Percentiles rank a stretch among this genome's conserved stretches.
phyloP scores from a whole-genome alignment of 2,888 invertebrate genomes.

The Pandemis heparana region DNA sequence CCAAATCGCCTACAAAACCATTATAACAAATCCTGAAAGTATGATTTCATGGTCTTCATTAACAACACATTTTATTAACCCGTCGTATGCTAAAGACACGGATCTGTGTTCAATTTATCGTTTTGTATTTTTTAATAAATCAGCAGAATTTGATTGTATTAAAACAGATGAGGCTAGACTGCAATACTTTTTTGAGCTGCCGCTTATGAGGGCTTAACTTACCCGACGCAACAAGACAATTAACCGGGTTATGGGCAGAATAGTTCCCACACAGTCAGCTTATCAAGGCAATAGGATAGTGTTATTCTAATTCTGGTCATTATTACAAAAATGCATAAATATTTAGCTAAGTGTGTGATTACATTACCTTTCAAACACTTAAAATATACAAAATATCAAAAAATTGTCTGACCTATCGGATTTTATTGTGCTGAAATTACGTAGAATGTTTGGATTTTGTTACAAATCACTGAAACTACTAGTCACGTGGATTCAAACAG shows the following conservation, averaged over 20 bases:
- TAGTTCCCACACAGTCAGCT: not conserved
- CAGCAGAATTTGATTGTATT: no score
- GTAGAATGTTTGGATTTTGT: not conserved
- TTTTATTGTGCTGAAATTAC: constrained; percentile 8
- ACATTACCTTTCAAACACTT: no score
- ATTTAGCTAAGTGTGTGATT: not conserved
- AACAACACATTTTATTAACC: not conserved
- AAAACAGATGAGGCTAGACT: no score
- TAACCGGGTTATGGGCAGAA: not conserved
- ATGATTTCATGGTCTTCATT: constrained; percentile 6
- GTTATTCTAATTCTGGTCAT: not conserved
- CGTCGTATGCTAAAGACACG: no score
- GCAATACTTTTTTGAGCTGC: no score
- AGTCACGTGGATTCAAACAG: no score
- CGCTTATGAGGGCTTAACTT: no score
- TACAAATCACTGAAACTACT: no score
- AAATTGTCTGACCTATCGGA: not conserved
- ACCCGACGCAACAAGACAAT: not conserved
- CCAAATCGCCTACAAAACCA: not conserved
- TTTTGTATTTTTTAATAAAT: no score
- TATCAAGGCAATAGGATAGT: not conserved
- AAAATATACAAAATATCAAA: not conserved
- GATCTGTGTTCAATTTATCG: no score
- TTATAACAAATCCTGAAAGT: constrained; percentile 5
- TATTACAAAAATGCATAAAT: no score